Conservation (phyloP, 2,888 invertebrate genomes). For the Sesia bembeciformis region DNA sequence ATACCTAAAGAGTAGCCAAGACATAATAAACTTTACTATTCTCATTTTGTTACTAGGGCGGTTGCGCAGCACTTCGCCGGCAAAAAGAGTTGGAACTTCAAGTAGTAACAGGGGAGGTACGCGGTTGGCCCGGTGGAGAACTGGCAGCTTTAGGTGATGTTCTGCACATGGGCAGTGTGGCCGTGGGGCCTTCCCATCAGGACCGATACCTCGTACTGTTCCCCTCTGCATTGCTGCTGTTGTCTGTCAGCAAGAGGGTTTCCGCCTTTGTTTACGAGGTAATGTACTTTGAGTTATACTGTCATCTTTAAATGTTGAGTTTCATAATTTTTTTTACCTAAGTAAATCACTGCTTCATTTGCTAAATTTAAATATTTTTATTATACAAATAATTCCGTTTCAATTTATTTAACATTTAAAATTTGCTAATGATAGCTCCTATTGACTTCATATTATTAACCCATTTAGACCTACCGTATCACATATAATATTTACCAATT, state of each 20-base stretch:
- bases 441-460: no score
- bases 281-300: constrained; percentile 5
- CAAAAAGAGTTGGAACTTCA: constrained; percentile 97
- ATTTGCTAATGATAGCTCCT: no score
- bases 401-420: no score
- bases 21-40: background rate
- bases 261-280: constrained; percentile 97
- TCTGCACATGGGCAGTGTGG: constrained; percentile 93
- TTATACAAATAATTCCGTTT: no score
- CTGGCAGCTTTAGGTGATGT: constrained; percentile 84
- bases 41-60: constrained; percentile 74
- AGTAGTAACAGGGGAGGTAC: constrained; percentile 93
- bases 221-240: constrained; percentile 88
- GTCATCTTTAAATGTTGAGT: no score
- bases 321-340: no score
- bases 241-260: constrained; percentile 92
- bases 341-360: no score
- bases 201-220: constrained; percentile 96
- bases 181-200: constrained; percentile 86
- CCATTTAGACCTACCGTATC: no score
- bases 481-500: no score
- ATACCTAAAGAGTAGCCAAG: background rate
- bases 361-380: no score
- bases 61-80: constrained; percentile 88
- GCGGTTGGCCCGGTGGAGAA: constrained; percentile 91